Base-by-base conservation (phyloP, 2,888 invertebrate species). In the Macrophya annulata region DNA sequence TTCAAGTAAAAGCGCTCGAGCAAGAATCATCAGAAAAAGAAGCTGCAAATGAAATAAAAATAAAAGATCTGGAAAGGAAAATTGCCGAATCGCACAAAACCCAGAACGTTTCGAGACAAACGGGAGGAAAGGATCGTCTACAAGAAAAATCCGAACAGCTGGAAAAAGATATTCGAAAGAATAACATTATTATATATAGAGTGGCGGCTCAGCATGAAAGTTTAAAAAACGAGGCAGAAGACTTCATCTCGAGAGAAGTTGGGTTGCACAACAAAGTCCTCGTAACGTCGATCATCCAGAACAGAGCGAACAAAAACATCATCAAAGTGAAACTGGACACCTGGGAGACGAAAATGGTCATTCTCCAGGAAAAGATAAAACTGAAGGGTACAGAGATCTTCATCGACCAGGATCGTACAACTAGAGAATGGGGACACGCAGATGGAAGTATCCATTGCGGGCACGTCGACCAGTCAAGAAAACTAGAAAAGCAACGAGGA, bases 131-230 rank as follows among this genome's bases (percentile, higher is more conserved):
- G 4, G 65, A 45, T 51, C 43, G 85, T 3, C 31, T 81, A 21
- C 65, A 68, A n/a, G 43, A 51, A 21, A 82, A 85, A 74, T 71
- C 82, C 6, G 82, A 85, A 17, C 25, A 48, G 5, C 74, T 85
- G 17, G 85, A 83, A 55, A 82, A 85, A 21, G 85, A 82, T 37
- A 85, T 72, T 4, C 65, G 82, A n/a, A 85, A 72, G 43, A 85
- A 85, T 15, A 85, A 85, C n/a, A 71, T 85, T 4, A 55, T 85
- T 12, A 68, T 83, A 25, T 55, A 82, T 37, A 82, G 85, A 15
- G 15, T 82, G 1, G 17, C 15, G 9, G 9, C 82, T 17, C 55
- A 82, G 21, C 59, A 17, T 15, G 82, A 85, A 2, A 31, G 21
- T 37, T 1, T 55, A 8, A 72, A 72, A 51, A 4, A 15, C 21